These are phyloP conservation scores for Hipposideros larvatus DNA, from an alignment of 2,797 vertebrate genomes.

Conservation along the genomic window DNA sequence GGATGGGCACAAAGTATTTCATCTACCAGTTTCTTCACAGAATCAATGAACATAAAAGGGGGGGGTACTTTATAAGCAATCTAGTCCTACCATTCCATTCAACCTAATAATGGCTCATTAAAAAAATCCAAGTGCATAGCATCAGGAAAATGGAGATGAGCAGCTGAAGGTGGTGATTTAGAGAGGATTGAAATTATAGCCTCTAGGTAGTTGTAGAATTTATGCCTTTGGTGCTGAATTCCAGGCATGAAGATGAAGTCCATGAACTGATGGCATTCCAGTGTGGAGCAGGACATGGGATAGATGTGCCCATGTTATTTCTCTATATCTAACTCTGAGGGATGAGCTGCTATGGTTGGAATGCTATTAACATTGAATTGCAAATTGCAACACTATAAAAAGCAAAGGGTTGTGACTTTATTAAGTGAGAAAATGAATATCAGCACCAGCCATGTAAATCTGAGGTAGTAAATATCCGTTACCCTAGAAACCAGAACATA, in stretches of 20 bases:
- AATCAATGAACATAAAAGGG: slow-evolving; percentile 54
- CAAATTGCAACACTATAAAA: slow-evolving; percentile 67
- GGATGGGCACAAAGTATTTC: background rate
- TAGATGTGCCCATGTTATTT: background rate
- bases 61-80: slow-evolving; percentile 13
- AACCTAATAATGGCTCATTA: slow-evolving; percentile 49
- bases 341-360: slow-evolving; percentile 24
- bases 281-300: background rate
- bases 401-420: slow-evolving; percentile 15
- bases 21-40: slow-evolving; percentile 21
- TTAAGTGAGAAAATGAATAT: slow-evolving; percentile 70
- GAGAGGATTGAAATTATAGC: slow-evolving; percentile 51
- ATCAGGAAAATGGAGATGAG: slow-evolving; percentile 19
- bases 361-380: slow-evolving; percentile 60
- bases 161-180: background rate
- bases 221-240: slow-evolving; percentile 5
- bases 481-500: slow-evolving; percentile 76
- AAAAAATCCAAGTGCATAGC: slow-evolving; percentile 49
- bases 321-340: slow-evolving; percentile 16
- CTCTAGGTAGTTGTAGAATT: slow-evolving; percentile 29
- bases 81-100: background rate
- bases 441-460: slow-evolving; percentile 54
- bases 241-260: slow-evolving; percentile 1
- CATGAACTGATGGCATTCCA: background rate
- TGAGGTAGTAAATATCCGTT: slow-evolving; percentile 72